Evolutionary conservation across 2,888 invertebrate genomes (phyloP).

Genomic region (Drosophila austrosaltans): DNA sequence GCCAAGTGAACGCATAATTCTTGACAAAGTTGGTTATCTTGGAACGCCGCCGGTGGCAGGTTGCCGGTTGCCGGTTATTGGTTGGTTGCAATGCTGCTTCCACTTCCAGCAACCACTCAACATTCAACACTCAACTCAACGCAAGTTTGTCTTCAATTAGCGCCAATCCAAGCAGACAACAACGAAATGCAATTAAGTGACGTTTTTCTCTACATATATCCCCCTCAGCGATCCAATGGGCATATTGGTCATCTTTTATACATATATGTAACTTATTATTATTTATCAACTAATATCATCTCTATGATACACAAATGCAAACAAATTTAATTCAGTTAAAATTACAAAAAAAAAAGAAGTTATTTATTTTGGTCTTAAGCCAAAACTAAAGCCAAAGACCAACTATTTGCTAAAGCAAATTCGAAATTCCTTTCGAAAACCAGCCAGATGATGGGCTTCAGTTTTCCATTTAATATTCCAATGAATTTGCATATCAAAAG

Average conservation of each 20-base stretch:
- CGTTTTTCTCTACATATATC: constrained; percentile 30
- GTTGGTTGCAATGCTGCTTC: constrained; percentile 2
- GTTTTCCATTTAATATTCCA: no score
- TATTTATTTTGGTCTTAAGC: no score
- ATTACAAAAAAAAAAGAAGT: no score
- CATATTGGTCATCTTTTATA: neutral
- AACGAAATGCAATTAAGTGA: constrained; percentile 76
- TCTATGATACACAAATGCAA: no score
- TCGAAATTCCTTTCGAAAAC: no score
- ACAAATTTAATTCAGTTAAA: no score
- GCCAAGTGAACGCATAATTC: constrained; percentile 44
- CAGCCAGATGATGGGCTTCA: no score
- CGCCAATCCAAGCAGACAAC: constrained; percentile 70
- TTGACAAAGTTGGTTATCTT: constrained; percentile 39
- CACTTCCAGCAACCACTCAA: constrained; percentile 10
- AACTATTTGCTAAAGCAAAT: no score
- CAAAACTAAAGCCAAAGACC: no score
- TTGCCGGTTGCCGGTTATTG: constrained; percentile 14
- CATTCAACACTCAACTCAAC: constrained; percentile 56
- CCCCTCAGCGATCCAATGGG: neutral
- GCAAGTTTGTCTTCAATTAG: constrained; percentile 73
- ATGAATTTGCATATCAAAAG: neutral
- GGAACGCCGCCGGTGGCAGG: constrained; percentile 33
- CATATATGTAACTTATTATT: no score
- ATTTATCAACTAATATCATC: no score